Percentiles rank a stretch among this genome's conserved stretches.
phyloP scores from a whole-genome alignment of 1,140 invertebrate species.

The Littorina saxatilis region DNA sequence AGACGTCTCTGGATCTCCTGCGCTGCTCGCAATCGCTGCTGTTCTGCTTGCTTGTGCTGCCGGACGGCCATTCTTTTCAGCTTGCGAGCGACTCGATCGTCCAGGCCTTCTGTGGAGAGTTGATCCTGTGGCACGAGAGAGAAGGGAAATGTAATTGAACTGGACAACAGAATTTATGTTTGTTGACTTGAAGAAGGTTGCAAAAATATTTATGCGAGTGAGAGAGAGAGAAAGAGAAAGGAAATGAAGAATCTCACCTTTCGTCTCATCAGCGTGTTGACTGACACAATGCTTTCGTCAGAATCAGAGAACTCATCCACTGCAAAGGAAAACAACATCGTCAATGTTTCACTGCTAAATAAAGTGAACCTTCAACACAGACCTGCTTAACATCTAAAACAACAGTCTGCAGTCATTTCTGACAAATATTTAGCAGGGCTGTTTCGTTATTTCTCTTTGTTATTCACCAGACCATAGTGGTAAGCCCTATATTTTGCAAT shows the following conservation, averaged over 20 bases:
- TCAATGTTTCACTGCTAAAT: slow-evolving; percentile 24
- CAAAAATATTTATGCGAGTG: too few species aligned
- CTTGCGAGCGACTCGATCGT: slow-evolving; percentile 64
- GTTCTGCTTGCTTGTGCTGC: slow-evolving; percentile 84
- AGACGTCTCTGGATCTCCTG: slow-evolving; percentile 92
- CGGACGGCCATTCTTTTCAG: slow-evolving; percentile 75
- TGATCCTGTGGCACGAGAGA: background rate
- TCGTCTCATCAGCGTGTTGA: slow-evolving; percentile 50
- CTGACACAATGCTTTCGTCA: slow-evolving; percentile 63
- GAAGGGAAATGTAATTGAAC: too few species aligned
- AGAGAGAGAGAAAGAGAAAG: background rate
- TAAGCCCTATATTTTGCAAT: too few species aligned
- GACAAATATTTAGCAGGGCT: too few species aligned
- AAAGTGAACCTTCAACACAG: too few species aligned
- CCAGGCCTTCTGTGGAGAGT: slow-evolving; percentile 48
- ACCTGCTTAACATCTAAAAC: too few species aligned
- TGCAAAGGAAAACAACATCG: slow-evolving; percentile 42
- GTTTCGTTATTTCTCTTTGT: too few species aligned
- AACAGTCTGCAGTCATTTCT: too few species aligned
- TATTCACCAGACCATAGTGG: too few species aligned
- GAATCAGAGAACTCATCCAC: slow-evolving; percentile 71
- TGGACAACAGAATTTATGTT: too few species aligned
- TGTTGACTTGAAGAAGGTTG: too few species aligned
- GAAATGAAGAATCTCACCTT: slow-evolving; percentile 36
- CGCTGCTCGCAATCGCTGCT: slow-evolving; percentile 88